Percentiles rank a stretch among this genome's conserved stretches.
These are phyloP conservation scores for Macrosiphum euphorbiae DNA, from an alignment of 2,888 invertebrate genomes.

Conservation along the genomic window DNA sequence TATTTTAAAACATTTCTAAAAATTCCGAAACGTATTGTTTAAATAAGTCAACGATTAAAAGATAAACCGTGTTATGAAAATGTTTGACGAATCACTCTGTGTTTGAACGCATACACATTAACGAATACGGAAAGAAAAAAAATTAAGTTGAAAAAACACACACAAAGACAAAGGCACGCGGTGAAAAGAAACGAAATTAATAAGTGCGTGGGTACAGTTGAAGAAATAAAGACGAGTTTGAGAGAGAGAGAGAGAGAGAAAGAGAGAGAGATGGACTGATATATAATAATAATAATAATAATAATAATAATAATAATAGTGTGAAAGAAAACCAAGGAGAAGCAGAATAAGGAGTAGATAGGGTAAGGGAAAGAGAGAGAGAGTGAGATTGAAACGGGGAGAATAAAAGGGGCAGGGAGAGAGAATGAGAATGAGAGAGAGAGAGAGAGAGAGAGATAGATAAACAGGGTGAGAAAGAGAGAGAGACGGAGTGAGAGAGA, in stretches of 20 bases:
- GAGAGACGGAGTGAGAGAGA: not conserved
- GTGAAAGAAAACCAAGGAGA: not conserved
- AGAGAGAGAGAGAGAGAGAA: not conserved
- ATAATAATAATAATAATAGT: constrained; percentile 37
- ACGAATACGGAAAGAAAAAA: not conserved
- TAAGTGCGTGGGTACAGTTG: not conserved
- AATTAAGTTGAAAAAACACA: not conserved
- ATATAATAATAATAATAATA: constrained; percentile 10
- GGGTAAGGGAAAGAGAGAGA: too few species aligned
- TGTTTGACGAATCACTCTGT: not conserved
- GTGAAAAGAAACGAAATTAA: constrained; percentile 34
- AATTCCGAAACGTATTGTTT: not conserved
- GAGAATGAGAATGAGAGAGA: not conserved
- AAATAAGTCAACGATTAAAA: not conserved
- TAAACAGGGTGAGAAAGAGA: not conserved
- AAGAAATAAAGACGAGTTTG: not conserved
- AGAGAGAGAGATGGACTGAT: not conserved
- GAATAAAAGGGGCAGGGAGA: not conserved
- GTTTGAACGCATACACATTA: not conserved
- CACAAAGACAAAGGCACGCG: not conserved
- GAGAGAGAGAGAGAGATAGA: not conserved
- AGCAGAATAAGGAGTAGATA: not conserved
- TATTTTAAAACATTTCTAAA: not conserved
- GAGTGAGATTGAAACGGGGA: not conserved
- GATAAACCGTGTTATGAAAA: not conserved